Conservation (phyloP, 1,140 invertebrate species). For the Cydia strobilella region DNA sequence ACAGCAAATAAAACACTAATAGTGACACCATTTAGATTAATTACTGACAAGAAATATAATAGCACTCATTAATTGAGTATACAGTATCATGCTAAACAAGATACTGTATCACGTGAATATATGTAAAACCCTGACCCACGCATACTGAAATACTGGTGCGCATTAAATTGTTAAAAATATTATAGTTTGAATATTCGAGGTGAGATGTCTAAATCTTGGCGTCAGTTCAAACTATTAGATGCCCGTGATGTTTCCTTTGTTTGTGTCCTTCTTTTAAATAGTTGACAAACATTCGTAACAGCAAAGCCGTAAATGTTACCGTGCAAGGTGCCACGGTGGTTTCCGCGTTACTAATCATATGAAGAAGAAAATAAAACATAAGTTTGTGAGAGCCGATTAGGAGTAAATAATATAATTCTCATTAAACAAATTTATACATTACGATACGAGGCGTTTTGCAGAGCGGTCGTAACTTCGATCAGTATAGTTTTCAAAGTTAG, state of each 20-base stretch:
- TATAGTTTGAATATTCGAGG: background rate
- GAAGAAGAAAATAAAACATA: constrained; percentile 4
- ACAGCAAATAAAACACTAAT: too few relatives aligned
- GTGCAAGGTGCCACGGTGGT: background rate
- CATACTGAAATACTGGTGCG: too few relatives aligned
- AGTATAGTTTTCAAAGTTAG: too few relatives aligned
- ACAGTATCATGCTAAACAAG: too few relatives aligned
- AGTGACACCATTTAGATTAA: background rate
- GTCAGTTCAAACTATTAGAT: background rate
- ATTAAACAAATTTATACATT: too few relatives aligned
- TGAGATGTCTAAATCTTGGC: background rate
- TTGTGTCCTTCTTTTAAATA: background rate
- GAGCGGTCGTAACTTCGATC: too few relatives aligned
- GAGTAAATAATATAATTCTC: too few relatives aligned
- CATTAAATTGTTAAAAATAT: background rate
- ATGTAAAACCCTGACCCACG: too few relatives aligned
- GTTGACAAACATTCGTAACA: background rate
- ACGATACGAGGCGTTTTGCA: too few relatives aligned
- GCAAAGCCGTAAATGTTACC: background rate
- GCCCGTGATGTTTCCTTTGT: background rate
- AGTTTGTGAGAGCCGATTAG: too few relatives aligned
- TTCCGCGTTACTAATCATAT: constrained; percentile 15
- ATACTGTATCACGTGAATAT: too few relatives aligned
- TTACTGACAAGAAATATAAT: background rate
- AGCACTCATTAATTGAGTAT: too few relatives aligned